Percentiles rank a stretch among this genome's conserved stretches.
Evolutionary conservation across 2,113 vertebrate species (phyloP).

Genomic region (Gallinago media): DNA sequence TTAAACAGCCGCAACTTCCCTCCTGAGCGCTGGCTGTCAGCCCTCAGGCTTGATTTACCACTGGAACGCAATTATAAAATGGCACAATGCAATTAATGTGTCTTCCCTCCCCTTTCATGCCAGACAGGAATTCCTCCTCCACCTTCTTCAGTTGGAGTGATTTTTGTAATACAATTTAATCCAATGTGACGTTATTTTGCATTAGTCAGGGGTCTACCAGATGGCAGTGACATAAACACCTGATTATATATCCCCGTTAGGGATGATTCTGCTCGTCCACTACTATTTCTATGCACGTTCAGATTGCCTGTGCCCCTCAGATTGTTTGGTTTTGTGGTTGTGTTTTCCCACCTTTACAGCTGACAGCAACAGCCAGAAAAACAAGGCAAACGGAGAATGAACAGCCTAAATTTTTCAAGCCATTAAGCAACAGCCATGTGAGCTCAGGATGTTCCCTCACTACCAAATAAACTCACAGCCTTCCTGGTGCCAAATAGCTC

Average conservation of each 20-base stretch:
- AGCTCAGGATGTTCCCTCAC: neutral
- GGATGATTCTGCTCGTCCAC: neutral
- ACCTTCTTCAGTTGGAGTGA: neutral
- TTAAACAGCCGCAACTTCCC: conserved; percentile 8
- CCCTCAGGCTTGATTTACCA: conserved; percentile 52
- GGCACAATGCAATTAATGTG: conserved; percentile 31
- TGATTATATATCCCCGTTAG: neutral
- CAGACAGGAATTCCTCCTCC: conserved; percentile 35
- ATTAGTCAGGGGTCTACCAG: neutral
- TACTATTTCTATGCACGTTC: neutral
- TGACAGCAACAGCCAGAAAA: neutral
- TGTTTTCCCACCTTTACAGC: neutral
- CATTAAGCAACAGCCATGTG: neutral
- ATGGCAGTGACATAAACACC: neutral
- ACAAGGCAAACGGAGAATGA: neutral
- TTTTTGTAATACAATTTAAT: neutral
- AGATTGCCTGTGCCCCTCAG: neutral
- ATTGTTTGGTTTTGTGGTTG: neutral
- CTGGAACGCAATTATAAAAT: conserved; percentile 23
- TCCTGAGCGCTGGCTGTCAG: conserved; percentile 42
- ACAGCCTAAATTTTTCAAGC: neutral
- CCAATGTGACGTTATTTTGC: neutral
- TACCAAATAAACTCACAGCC: neutral
- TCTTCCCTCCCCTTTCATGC: conserved; percentile 39
- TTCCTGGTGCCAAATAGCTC: neutral